phyloP scores from a whole-genome alignment of 2,113 vertebrate genomes.

The Melozone crissalis region DNA sequence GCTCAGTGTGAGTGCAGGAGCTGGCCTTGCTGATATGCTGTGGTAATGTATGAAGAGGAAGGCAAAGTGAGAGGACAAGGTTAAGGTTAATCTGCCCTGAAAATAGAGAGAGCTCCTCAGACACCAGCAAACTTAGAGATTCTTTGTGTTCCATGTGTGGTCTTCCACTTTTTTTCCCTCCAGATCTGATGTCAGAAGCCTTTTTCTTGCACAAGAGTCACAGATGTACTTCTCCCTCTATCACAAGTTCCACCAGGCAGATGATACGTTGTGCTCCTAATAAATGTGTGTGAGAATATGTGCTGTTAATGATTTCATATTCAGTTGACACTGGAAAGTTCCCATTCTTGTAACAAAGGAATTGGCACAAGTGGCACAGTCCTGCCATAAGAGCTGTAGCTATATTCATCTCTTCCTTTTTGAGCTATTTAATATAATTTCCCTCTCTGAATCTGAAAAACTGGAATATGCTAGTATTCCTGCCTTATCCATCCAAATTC shows the following conservation, averaged over 20 bases:
- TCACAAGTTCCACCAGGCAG: background rate
- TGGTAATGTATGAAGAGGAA: background rate
- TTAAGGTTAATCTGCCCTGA: background rate
- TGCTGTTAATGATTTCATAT: background rate
- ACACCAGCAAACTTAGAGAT: background rate
- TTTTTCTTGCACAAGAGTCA: background rate
- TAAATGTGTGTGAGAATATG: background rate
- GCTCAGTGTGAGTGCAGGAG: background rate
- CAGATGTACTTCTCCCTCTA: background rate
- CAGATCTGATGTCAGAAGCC: accelerated
- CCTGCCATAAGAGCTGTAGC: background rate
- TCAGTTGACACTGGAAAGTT: background rate
- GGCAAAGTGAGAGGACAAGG: background rate
- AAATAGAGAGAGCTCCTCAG: background rate
- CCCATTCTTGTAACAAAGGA: background rate
- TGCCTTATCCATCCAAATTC: background rate
- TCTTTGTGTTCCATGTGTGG: background rate
- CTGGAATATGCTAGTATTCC: background rate
- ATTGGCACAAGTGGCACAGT: background rate
- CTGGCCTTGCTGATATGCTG: background rate
- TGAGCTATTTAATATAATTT: background rate
- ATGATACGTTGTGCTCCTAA: background rate
- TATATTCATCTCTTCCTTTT: background rate
- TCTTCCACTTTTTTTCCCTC: background rate
- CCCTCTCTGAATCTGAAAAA: background rate